These are phyloP conservation scores for Perca fluviatilis DNA, from an alignment of 2,113 vertebrate species.

Conservation along the genomic window DNA sequence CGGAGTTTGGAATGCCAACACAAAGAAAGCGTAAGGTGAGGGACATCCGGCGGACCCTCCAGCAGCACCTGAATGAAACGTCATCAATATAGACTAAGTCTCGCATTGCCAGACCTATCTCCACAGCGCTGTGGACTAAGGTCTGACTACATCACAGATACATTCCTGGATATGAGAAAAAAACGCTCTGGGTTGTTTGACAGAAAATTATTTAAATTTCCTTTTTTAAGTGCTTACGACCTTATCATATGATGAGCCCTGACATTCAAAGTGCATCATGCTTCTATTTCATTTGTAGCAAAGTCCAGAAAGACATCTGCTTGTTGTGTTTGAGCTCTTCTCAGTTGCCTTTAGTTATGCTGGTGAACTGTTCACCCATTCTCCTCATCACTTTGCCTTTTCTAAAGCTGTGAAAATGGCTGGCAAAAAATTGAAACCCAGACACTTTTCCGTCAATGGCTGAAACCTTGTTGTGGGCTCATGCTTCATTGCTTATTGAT, in stretches of 20 bases:
- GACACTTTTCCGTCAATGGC: conserved; percentile 31
- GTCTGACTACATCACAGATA: no score
- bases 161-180: no score
- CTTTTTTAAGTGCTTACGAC: not conserved
- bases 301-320: conserved; percentile 19
- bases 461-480: conserved; percentile 51
- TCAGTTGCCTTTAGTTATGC: not conserved
- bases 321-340: conserved; percentile 26
- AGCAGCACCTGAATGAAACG: no score
- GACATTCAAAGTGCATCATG: conserved; percentile 30
- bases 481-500: conserved; percentile 61
- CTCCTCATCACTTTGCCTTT: conserved; percentile 4
- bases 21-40: no score
- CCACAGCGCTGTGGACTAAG: no score
- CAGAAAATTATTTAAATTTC: not conserved
- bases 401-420: conserved; percentile 22
- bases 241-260: not conserved
- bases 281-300: conserved; percentile 23
- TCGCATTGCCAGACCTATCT: no score
- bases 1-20: no score
- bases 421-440: conserved; percentile 33
- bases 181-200: no score
- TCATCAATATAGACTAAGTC: no score
- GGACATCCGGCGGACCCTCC: no score
- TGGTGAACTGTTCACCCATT: conserved; percentile 10